These are phyloP conservation scores for Xerus inauris DNA, from an alignment of 2,113 vertebrate species.

Conservation along the genomic window DNA sequence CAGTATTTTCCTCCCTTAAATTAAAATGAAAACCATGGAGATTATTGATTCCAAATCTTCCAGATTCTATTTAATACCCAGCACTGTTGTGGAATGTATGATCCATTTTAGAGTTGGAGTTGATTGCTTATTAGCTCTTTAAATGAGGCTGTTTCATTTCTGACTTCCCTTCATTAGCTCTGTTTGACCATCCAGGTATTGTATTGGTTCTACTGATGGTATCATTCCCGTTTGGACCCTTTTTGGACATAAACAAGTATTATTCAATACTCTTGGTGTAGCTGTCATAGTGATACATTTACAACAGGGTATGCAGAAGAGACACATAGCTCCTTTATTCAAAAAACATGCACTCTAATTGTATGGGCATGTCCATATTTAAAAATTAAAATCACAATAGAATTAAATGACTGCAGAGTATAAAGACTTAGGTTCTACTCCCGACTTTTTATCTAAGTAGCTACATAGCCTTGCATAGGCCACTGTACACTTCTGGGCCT, in stretches of 20 bases:
- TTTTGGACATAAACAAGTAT: background rate
- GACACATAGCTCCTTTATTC: background rate
- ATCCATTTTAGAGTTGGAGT: constrained; percentile 44
- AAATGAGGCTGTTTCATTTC: constrained; percentile 16
- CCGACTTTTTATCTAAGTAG: background rate
- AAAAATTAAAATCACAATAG: constrained; percentile 10
- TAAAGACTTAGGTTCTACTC: background rate
- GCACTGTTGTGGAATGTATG: constrained; percentile 28
- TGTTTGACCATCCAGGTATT: constrained; percentile 31
- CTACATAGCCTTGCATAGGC: background rate
- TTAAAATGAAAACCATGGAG: constrained; percentile 67
- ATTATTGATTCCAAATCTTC: constrained; percentile 66
- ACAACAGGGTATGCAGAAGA: background rate
- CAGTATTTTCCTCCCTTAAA: constrained; percentile 7
- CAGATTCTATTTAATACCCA: constrained; percentile 61
- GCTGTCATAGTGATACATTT: background rate
- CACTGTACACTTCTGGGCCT: background rate
- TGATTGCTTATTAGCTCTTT: constrained; percentile 49
- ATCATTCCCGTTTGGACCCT: background rate
- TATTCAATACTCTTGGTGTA: background rate
- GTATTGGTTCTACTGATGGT: background rate
- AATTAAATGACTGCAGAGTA: background rate
- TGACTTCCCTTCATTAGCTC: constrained; percentile 41
- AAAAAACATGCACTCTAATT: background rate
- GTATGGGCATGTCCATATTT: background rate